Evolutionary conservation across 2,113 vertebrate genomes (phyloP).

Genomic region (Cricetomys ansorgei): DNA sequence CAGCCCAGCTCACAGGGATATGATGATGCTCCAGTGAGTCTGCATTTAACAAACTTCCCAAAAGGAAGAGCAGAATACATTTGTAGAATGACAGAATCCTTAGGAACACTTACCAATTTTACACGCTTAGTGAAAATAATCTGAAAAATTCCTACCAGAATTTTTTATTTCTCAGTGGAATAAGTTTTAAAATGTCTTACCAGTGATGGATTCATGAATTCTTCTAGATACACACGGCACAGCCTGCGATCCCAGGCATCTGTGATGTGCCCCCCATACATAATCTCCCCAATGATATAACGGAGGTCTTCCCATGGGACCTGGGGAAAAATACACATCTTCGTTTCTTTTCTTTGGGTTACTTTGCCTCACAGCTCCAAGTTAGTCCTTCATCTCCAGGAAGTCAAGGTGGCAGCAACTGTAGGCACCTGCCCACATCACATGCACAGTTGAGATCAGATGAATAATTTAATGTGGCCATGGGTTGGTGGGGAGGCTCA

Average conservation of each 20-base stretch:
- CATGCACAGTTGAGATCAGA: background rate
- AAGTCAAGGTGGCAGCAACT: background rate
- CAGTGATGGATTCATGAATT: slow-evolving; percentile 89
- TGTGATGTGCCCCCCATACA: slow-evolving; percentile 90
- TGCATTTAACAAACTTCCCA: background rate
- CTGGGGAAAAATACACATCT: slow-evolving; percentile 58
- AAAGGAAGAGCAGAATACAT: background rate
- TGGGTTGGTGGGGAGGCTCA: too few species aligned
- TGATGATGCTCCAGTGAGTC: background rate
- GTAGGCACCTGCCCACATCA: background rate
- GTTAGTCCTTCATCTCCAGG: background rate
- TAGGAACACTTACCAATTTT: background rate
- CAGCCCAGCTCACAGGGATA: background rate
- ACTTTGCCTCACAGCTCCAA: too few species aligned
- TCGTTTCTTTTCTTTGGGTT: background rate
- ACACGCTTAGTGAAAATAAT: background rate
- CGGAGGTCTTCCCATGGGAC: slow-evolving; percentile 90
- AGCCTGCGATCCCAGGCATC: slow-evolving; percentile 88
- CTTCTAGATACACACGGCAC: slow-evolving; percentile 88
- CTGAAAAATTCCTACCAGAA: background rate
- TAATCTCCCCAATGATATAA: slow-evolving; percentile 91
- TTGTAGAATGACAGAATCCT: background rate
- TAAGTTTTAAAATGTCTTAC: slow-evolving; percentile 79
- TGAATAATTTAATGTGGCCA: background rate
- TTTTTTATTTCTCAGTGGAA: slow-evolving; percentile 10